These are phyloP conservation scores for Sclerodermus sp. DNA, from an alignment of 2,888 invertebrate species.

Conservation along the genomic window DNA sequence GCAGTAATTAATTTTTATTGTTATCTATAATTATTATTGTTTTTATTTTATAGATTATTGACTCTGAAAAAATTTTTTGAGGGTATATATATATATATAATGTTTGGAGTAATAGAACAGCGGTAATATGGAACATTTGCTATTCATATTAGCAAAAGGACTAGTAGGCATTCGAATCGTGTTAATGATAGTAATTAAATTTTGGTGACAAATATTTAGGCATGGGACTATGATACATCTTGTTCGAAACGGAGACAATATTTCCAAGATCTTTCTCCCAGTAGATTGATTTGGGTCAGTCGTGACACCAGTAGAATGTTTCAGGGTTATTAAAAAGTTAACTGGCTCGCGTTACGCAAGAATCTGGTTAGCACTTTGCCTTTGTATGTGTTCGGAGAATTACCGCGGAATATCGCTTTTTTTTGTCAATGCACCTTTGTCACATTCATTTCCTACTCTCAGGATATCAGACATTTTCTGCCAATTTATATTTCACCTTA, in stretches of 20 bases:
- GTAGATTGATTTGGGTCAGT: neutral
- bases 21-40: too few relatives aligned
- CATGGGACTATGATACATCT: neutral
- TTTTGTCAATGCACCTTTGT: neutral
- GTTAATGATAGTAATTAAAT: neutral
- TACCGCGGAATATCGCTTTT: neutral
- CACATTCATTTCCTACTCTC: constrained; percentile 4
- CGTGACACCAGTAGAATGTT: neutral
- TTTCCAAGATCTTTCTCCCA: neutral
- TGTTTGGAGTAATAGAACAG: too few relatives aligned
- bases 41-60: too few relatives aligned
- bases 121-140: too few relatives aligned
- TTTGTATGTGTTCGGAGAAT: constrained; percentile 27
- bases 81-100: too few relatives aligned
- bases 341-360: constrained; percentile 27
- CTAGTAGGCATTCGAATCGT: neutral
- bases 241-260: neutral
- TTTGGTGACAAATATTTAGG: neutral
- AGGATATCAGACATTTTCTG: constrained; percentile 6
- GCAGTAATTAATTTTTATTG: too few relatives aligned
- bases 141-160: too few relatives aligned
- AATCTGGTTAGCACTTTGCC: constrained; percentile 31
- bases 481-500: neutral
- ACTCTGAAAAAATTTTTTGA: too few relatives aligned
- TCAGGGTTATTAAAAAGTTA: constrained; percentile 16